Conservation (phyloP, 2,888 invertebrate genomes). For the Cerceris rybyensis region DNA sequence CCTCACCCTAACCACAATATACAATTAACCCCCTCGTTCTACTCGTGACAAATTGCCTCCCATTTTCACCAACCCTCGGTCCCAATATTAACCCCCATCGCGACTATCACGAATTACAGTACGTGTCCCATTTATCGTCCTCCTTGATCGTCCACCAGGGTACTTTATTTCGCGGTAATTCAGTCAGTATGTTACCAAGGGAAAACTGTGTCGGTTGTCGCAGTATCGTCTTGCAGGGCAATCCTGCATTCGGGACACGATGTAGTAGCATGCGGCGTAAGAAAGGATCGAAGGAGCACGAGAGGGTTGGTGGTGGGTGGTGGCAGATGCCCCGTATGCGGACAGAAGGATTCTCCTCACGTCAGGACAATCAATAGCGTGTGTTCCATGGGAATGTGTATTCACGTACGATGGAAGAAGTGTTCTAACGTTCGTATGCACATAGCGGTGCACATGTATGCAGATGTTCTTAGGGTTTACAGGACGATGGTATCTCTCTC, state of each 20-base stretch:
- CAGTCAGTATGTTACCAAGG: slow-evolving; percentile 7
- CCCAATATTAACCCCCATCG: too few species aligned
- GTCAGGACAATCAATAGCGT: slow-evolving; percentile 73
- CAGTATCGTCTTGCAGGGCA: slow-evolving; percentile 35
- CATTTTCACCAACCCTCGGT: too few species aligned
- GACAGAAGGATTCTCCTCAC: slow-evolving; percentile 67
- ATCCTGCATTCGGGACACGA: slow-evolving; percentile 64
- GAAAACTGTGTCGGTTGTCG: slow-evolving; percentile 36
- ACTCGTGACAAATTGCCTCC: too few species aligned
- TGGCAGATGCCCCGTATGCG: slow-evolving; percentile 52
- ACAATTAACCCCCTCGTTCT: too few species aligned
- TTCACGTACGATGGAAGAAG: slow-evolving; percentile 56
- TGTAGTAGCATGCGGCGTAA: slow-evolving; percentile 40
- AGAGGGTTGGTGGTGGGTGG: neutral
- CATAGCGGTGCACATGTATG: neutral
- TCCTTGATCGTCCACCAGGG: neutral
- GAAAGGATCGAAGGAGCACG: slow-evolving; percentile 30
- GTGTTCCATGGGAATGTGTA: slow-evolving; percentile 69
- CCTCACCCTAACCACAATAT: too few species aligned
- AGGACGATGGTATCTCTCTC: too few species aligned
- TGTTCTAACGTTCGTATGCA: slow-evolving; percentile 36
- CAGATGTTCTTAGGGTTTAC: too few species aligned
- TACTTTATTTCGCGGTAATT: slow-evolving; percentile 30
- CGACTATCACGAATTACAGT: too few species aligned
- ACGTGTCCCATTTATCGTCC: too few species aligned